Percentiles rank a stretch among this genome's conserved stretches.
These are phyloP conservation scores for Zeus faber DNA, from an alignment of 2,113 vertebrate species.

Conservation along the genomic window DNA sequence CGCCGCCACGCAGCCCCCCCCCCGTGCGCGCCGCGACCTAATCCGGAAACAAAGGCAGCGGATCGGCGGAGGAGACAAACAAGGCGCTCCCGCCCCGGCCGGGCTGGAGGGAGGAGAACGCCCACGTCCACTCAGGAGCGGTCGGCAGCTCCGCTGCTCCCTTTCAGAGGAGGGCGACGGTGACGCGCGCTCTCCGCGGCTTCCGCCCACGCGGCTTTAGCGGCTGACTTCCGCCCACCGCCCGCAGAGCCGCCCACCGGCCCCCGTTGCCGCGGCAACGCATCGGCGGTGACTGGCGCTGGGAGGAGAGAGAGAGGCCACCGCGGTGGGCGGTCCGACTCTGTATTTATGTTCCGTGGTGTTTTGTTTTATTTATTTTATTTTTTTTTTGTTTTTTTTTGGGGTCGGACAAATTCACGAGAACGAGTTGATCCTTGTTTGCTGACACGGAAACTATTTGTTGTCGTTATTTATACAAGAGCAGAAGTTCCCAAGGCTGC, in stretches of 20 bases:
- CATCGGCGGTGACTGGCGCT: slow-evolving; percentile 64
- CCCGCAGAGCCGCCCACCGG: slow-evolving; percentile 69
- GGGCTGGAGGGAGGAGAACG: slow-evolving; percentile 63
- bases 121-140: slow-evolving; percentile 65
- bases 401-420: no score
- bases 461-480: no score
- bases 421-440: no score
- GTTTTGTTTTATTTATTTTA: no score
- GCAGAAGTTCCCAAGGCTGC: no score
- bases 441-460: no score
- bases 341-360: no score
- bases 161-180: slow-evolving; percentile 66
- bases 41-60: neutral
- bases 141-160: slow-evolving; percentile 69
- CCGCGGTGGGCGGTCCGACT: slow-evolving; percentile 52
- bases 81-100: slow-evolving; percentile 51
- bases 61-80: slow-evolving; percentile 53
- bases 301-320: slow-evolving; percentile 48
- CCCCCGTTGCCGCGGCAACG: slow-evolving; percentile 66
- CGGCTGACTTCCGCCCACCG: slow-evolving; percentile 72
- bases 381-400: no score
- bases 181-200: slow-evolving; percentile 51
- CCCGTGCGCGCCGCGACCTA: neutral
- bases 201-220: slow-evolving; percentile 70
- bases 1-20: no score